Evolutionary conservation across 1,140 invertebrate species (phyloP), one percentile per base, ranked within the genome.

Genomic region (Tetramorium simillimum): DNA sequence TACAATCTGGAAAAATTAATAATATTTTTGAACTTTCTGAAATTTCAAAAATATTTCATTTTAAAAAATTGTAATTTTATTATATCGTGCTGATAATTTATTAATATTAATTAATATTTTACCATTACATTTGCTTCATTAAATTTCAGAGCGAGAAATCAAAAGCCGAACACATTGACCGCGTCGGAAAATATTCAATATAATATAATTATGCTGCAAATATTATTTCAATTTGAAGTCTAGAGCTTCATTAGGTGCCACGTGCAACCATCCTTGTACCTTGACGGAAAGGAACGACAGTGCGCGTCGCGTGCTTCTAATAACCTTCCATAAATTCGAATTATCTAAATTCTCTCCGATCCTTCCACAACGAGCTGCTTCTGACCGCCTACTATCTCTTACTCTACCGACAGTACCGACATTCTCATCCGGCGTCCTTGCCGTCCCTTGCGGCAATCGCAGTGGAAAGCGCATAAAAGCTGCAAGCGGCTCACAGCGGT

Each of bases 381-480:
- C 18, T 85, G 82, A 85, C 21, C 46, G 82, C 16, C 56, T 43
- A 65, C 21, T 56, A 78, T 85, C 60, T 69, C 4, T 33, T 33
- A 33, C 33, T 33, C 33, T 33, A 33, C 33, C 33, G 33, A 33
- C 33, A 69, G n/a, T 46, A 67, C 40, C 49, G 21, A 7, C 51
- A 84, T 60, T 72, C 78, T 89, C 85, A 89, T 90, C 67, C 72
- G 85, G 53, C 63, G 88, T 72, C 88, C 89, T 90, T 82, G 89
- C 12, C 69, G 77, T 33, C 24, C 21, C 49, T 81, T 49, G 87
- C 85, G 56, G 76, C 80, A 81, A 82, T 85, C 88, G 75, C 24
- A 60, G 65, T 56, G 60, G 69, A 63, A 81, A 76, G 78, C 78
- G 58, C 78, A 85, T 90, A 90, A 90, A 87, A 89, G 89, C 88